These are phyloP conservation scores for pig (Sus scrofa) DNA, from an alignment of 2,113 vertebrate species.

Conservation along the genomic window T2T-Sscrofa CM000819.6:75216001-75216500, in stretches of 20 bases:
- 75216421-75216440: conserved; percentile 87
- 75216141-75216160: not conserved
- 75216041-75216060: too few relatives aligned
- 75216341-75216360: conserved; percentile 75
- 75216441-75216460: not conserved
- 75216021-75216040: not conserved
- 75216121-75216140: too few relatives aligned
- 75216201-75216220: conserved; percentile 15
- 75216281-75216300: not conserved
- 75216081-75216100: too few relatives aligned
- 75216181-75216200: conserved; percentile 41
- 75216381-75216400: conserved; percentile 77
- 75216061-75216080: too few relatives aligned
- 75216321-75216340: conserved; percentile 87
- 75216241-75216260: not conserved
- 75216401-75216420: conserved; percentile 88
- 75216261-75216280: not conserved
- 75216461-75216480: not conserved
- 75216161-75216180: not conserved
- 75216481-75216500: not conserved
- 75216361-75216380: conserved; percentile 83
- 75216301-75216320: conserved; percentile 47
- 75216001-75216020: conserved; percentile 2
- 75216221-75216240: not conserved
- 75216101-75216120: too few relatives aligned